Evolutionary conservation across 2,888 invertebrate species (phyloP), one percentile per base, ranked within the genome.

Genomic region (Hyppa rectilinea): DNA sequence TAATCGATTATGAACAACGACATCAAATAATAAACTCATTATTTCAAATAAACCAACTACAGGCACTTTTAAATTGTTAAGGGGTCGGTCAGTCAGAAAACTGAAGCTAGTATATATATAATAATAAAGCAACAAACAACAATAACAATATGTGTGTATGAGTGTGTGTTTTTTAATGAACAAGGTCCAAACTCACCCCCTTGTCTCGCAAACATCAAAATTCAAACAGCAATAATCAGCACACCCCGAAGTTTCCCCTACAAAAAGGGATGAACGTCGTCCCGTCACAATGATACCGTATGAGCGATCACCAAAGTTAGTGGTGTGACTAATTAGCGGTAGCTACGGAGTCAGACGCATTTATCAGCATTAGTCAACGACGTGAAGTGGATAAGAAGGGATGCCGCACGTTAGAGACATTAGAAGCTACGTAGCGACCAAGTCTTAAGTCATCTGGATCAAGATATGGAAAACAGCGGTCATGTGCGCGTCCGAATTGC

Each of bases 271-370:
- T 60, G 50, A 29, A 63, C 45, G 31, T 17, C 29, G 36, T 38
- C 52, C 45, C 56, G 31, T 20, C 43, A 77, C 52, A 67, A 50
- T 50, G 70, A 59, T 72, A 71, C 58, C 66, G 56, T 65, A 55
- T 71, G 80, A 82, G 34, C 36, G 66, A 82, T 75, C 43, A 59
- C 68, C 40, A 49, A 80, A 82, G 80, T 82, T 82, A n/a, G 50
- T 49, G 26, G 23, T 36, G 31, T 52, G 43, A 80, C 72, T 73
- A 80, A 82, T 82, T 78, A 73, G 62, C 23, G 38, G 40, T 69
- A 47, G 52, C 45, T 70, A n/a, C n/a, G n/a, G n/a, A n/a, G 29
- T 36, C n/a, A n/a, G 45, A 59, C 40, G 38, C 67, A 81, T 81
- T 62, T 67, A 70, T 81, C 69, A 72, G 31, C 49, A 66, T 47